Evolutionary conservation across 2,888 invertebrate genomes (phyloP).

Genomic region (Cheilosia scutellata): DNA sequence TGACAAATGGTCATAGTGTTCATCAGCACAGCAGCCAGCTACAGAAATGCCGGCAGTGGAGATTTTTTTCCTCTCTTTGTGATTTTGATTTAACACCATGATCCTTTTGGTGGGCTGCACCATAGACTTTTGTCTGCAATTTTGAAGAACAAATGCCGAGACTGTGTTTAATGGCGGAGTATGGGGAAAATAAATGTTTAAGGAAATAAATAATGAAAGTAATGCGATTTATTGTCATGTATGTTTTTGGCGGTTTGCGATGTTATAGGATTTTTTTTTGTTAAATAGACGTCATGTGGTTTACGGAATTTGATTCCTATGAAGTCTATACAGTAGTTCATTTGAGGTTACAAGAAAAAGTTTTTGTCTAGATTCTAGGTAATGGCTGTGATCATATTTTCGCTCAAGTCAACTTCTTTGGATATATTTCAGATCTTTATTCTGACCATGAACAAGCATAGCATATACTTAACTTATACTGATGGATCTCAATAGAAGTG

Average conservation of each 20-base stretch:
- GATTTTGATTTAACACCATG: conserved; percentile 65
- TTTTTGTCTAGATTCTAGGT: background rate
- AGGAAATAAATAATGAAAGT: conserved; percentile 62
- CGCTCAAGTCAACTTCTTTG: no score
- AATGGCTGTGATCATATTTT: no score
- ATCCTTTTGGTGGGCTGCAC: conserved; percentile 29
- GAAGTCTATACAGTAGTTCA: background rate
- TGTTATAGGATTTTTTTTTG: conserved; percentile 7
- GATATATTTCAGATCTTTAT: no score
- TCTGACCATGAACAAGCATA: no score
- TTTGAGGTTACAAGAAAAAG: no score
- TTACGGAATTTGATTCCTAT: conserved; percentile 44
- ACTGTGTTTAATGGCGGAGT: conserved; percentile 25
- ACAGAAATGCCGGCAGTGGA: conserved; percentile 43
- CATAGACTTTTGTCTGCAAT: conserved; percentile 47
- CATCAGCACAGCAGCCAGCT: conserved; percentile 54
- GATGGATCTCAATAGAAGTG: no score
- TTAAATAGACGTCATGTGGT: conserved; percentile 44
- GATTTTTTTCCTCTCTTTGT: conserved; percentile 11
- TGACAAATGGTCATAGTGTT: conserved; percentile 70
- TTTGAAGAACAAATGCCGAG: conserved; percentile 60
- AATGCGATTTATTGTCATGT: conserved; percentile 63
- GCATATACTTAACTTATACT: no score
- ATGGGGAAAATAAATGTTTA: conserved; percentile 20
- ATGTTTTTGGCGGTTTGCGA: conserved; percentile 12